These are phyloP conservation scores for Diachasmimorpha longicaudata DNA, from an alignment of 1,140 invertebrate genomes.

Conservation along the genomic window DNA sequence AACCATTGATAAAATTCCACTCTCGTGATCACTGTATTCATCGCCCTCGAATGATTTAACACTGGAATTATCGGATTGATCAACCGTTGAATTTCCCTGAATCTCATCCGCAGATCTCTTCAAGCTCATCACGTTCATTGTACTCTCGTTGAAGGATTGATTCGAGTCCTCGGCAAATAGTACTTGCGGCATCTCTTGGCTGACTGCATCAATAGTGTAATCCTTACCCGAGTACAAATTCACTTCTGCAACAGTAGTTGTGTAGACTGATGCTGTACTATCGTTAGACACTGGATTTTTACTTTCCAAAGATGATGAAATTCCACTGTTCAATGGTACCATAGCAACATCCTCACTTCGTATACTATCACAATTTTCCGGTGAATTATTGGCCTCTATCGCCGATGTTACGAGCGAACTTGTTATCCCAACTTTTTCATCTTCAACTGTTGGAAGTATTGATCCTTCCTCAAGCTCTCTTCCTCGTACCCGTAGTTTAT, in stretches of 20 bases:
- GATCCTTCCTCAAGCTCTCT: not conserved
- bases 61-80: not conserved
- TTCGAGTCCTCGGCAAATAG: constrained; percentile 34
- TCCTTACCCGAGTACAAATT: constrained; percentile 29
- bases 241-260: constrained; percentile 14
- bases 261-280: not conserved
- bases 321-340: not conserved
- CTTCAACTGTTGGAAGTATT: not conserved
- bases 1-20: not conserved
- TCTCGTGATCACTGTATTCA: constrained; percentile 1
- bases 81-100: not conserved
- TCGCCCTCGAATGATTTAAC: not conserved
- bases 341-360: not conserved
- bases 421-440: not conserved
- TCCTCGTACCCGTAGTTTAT: not conserved
- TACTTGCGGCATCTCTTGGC: constrained; percentile 27
- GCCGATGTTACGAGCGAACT: not conserved
- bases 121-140: not conserved
- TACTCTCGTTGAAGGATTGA: constrained; percentile 8
- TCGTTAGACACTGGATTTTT: not conserved
- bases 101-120: not conserved
- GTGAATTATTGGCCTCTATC: not conserved
- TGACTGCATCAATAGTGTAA: constrained; percentile 31
- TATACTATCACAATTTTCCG: not conserved
- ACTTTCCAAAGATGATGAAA: not conserved